Conservation (phyloP, 2,113 vertebrate species). For the Istiophorus platypterus region DNA sequence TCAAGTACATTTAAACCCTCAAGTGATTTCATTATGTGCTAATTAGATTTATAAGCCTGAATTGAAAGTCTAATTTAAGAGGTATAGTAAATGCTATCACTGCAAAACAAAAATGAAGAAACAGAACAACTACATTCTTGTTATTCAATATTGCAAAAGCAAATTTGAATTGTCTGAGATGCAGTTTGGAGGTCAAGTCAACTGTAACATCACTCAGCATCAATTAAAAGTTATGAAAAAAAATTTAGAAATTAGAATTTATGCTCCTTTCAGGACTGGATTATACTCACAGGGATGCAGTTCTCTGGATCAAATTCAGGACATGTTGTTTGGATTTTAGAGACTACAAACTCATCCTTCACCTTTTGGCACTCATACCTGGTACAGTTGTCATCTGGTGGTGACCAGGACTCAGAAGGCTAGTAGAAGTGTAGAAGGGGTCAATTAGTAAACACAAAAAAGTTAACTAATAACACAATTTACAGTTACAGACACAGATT, state of each 20-base stretch:
- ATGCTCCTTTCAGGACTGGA: background rate
- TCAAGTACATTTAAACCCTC: too few species aligned
- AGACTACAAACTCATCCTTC: constrained; percentile 56
- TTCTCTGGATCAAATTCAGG: constrained; percentile 71
- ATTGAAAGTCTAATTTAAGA: background rate
- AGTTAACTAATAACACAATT: background rate
- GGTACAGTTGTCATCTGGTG: constrained; percentile 78
- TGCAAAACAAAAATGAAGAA: background rate
- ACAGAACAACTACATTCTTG: background rate
- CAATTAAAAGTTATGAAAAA: background rate
- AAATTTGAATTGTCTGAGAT: background rate
- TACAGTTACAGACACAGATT: background rate
- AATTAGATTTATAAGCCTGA: background rate
- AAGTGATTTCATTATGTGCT: too few species aligned
- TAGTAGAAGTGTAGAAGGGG: constrained; percentile 62
- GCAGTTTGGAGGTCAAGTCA: background rate
- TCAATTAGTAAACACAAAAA: background rate
- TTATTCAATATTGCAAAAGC: background rate
- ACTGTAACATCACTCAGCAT: background rate
- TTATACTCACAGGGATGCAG: constrained; percentile 85
- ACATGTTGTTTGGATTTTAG: constrained; percentile 57
- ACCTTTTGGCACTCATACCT: constrained; percentile 82
- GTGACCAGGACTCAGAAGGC: constrained; percentile 81
- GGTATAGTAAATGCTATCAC: too few species aligned
- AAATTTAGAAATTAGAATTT: background rate